Percentiles rank a stretch among this genome's conserved stretches.
Conservation (phyloP, 2,888 invertebrate genomes). For the Acleris cristana region DNA sequence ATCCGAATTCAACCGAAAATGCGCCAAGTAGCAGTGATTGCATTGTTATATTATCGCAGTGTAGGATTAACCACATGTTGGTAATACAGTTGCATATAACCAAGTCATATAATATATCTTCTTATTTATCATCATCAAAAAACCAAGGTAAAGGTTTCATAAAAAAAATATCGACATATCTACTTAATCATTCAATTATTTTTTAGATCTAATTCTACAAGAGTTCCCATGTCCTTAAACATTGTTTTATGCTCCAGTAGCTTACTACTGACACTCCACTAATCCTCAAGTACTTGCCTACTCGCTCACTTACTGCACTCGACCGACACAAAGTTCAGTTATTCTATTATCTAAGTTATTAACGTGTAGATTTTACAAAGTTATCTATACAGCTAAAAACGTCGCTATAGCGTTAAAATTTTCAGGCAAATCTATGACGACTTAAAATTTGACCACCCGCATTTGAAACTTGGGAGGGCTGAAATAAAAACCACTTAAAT, state of each 20-base stretch:
- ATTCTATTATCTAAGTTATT: slow-evolving; percentile 45
- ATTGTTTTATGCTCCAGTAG: slow-evolving; percentile 20
- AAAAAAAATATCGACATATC: too few relatives aligned
- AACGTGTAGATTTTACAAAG: slow-evolving; percentile 46
- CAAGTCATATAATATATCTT: too few relatives aligned
- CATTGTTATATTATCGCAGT: too few relatives aligned
- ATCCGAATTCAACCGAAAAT: too few relatives aligned
- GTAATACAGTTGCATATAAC: too few relatives aligned
- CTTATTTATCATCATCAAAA: too few relatives aligned
- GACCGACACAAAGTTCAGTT: slow-evolving; percentile 23
- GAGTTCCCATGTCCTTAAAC: slow-evolving; percentile 25
- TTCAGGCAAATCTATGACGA: neutral
- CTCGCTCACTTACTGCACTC: slow-evolving; percentile 25
- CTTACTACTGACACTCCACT: slow-evolving; percentile 21
- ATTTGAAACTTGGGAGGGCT: slow-evolving; percentile 17
- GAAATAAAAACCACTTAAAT: neutral
- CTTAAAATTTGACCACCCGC: slow-evolving; percentile 2
- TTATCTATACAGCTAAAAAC: slow-evolving; percentile 7
- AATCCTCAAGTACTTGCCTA: slow-evolving; percentile 27
- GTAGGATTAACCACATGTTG: too few relatives aligned
- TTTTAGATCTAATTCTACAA: neutral
- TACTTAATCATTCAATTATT: too few relatives aligned
- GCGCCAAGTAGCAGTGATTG: too few relatives aligned
- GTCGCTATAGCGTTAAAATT: neutral
- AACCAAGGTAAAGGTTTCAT: too few relatives aligned